Base-by-base conservation (phyloP, 37 sponge, comb jelly and placozoan species). In the Haliclona indistincta region DNA sequence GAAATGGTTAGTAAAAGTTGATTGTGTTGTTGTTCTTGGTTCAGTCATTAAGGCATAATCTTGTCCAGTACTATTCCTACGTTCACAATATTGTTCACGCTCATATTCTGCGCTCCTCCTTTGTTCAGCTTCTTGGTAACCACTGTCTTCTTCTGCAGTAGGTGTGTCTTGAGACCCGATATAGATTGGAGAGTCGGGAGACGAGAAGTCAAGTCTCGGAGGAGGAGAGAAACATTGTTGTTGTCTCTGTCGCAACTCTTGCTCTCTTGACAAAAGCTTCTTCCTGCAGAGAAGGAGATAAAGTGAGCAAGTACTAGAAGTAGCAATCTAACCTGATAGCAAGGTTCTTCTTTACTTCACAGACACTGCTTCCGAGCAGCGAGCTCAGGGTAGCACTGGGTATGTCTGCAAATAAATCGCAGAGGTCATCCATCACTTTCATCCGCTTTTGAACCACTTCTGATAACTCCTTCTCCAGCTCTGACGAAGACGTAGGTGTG, bases 391-490 rank as follows among this genome's bases (percentile, higher is more conserved):
- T 25, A n/a, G 80, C 29, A 22, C 79, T 11, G 19, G 86, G 80
- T 36, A 81, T 33, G 20, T 77, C 67, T 42, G 61, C 43, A 6
- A 87, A 70, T n/a, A 75, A 26, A 25, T 81, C 77, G 34, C 88
- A 87, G 0, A 87, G 38, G 1, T 80, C 82, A 60, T 86, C 76
- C 87, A 86, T 86, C 43, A 86, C 75, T 5, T 22, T 34, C 26
- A 81, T 3, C 52, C 76, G 73, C 75, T 80, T 63, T 1, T n/a
- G 33, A 19, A 26, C 34, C 4, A 75, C 23, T 15, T 67, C 79
- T 5, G 15, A 17, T 19, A 79, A 47, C 10, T 10, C 51, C 10
- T 15, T 15, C 15, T 47, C 51, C 10, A 47, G 15, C 10, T 47
- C 51, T 47, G 51, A 17, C 51, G 43, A 32, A n/a, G 22, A 37